Evolutionary conservation across 2,888 invertebrate genomes (phyloP), one percentile per base, ranked within the genome.

Genomic region (Dicranocentrus wangi): DNA sequence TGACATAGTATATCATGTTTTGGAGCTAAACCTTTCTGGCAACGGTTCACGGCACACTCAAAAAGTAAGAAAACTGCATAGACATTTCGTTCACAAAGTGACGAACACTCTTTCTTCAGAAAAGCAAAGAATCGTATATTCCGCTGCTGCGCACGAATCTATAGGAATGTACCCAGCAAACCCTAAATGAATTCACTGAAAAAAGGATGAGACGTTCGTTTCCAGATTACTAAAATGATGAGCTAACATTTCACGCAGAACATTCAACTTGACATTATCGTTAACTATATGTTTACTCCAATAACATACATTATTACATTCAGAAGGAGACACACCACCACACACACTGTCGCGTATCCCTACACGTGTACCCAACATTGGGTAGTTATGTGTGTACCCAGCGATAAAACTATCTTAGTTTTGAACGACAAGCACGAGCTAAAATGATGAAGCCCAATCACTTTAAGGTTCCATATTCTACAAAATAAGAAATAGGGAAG

Each of bases 201-300:
- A 60, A 10, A 21, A n/a, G 15, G 47, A 28, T 61, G 61, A 27
- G 8, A 27, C n/a, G 53, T 25, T 25, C 53, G 10, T 53, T 69
- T 68, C 15, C 7, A 71, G 79, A 71, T 71, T 79, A 58, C 58
- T 8, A 60, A 71, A 71, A 55, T 55, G 55, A 79, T 61, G 60
- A 78, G 70, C 58, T 63, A 79, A 72, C 79, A 79, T 72, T 71
- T 79, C 70, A 78, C 53, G 71, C 60, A 51, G 79, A 65, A 79
- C 70, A 79, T 71, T 79, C 71, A 71, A 79, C 71, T 65, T 79
- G 79, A 79, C 79, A 79, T 72, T 79, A 79, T 79, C 79, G 66
- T 47, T 58, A 71, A 71, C 55, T 63, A 63, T 78, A n/a, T 61
- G 47, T 69, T 69, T 77, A 61, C 77, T 39, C 76, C 60, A 39